phyloP scores from a whole-genome alignment of 1,140 invertebrate genomes.

The Patella vulgata region DNA sequence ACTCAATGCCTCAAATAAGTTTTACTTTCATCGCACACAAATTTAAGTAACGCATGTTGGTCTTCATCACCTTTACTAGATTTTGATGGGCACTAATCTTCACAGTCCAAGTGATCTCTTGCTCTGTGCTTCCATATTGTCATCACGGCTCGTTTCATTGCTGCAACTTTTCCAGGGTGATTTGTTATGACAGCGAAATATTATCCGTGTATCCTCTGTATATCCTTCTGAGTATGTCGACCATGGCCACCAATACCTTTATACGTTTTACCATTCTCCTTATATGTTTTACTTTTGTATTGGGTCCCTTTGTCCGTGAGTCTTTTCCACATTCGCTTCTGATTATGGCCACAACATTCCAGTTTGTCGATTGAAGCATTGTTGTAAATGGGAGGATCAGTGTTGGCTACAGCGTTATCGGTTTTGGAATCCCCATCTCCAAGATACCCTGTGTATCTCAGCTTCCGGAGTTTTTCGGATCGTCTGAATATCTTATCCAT shows the following conservation, averaged over 20 bases:
- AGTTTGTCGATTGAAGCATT: slow-evolving; percentile 4
- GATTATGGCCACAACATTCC: slow-evolving; percentile 14
- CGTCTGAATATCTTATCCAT: slow-evolving; percentile 5
- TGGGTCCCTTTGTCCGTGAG: slow-evolving; percentile 15
- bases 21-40: slow-evolving; percentile 11
- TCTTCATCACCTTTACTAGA: background rate
- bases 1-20: slow-evolving; percentile 12
- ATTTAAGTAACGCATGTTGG: slow-evolving; percentile 11
- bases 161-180: background rate
- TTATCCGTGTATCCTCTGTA: slow-evolving; percentile 13
- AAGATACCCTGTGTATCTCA: slow-evolving; percentile 17
- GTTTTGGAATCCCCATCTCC: slow-evolving; percentile 24
- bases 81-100: slow-evolving; percentile 11
- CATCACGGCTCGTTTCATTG: slow-evolving; percentile 13
- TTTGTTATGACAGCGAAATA: slow-evolving; percentile 23
- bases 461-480: slow-evolving; percentile 3
- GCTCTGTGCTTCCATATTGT: slow-evolving; percentile 19
- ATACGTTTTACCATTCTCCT: background rate
- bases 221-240: slow-evolving; percentile 2
- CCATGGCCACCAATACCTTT: slow-evolving; percentile 12
- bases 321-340: slow-evolving; percentile 20
- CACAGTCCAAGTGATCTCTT: slow-evolving; percentile 4
- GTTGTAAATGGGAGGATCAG: slow-evolving; percentile 19
- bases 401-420: slow-evolving; percentile 3
- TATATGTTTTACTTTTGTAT: background rate